A percentile compares a stretch with the other conserved stretches of the same genome.
Evolutionary conservation across 1,140 invertebrate genomes (phyloP).

Genomic region (Leptopilina clavipes): DNA sequence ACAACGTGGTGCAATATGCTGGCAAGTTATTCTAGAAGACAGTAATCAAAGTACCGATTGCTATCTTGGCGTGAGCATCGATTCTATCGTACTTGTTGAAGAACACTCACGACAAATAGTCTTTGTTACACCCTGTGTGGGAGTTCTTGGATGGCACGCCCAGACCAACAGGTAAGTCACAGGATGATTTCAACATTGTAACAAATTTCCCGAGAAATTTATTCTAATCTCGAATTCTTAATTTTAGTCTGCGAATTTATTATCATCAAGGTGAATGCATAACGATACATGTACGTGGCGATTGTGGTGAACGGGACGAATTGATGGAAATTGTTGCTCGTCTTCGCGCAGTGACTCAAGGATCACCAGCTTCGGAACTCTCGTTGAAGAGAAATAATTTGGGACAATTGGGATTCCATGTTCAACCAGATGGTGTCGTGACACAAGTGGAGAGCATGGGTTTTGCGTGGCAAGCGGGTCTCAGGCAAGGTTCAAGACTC

Average conservation of each 20-base stretch:
- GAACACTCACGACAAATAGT: slow-evolving; percentile 88
- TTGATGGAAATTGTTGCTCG: slow-evolving; percentile 85
- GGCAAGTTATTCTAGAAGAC: slow-evolving; percentile 85
- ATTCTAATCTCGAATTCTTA: no score
- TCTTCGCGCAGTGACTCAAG: slow-evolving; percentile 83
- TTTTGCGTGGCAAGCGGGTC: slow-evolving; percentile 90
- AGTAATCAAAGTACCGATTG: slow-evolving; percentile 84
- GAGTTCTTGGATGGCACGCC: slow-evolving; percentile 88
- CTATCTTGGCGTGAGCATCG: slow-evolving; percentile 90
- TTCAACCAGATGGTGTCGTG: slow-evolving; percentile 95
- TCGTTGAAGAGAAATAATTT: slow-evolving; percentile 85
- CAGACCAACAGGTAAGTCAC: slow-evolving; percentile 80
- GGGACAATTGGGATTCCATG: slow-evolving; percentile 95
- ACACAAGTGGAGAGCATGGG: slow-evolving; percentile 94
- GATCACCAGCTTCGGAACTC: slow-evolving; percentile 84
- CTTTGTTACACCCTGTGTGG: slow-evolving; percentile 89
- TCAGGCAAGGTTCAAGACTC: slow-evolving; percentile 90
- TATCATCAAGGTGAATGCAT: slow-evolving; percentile 91
- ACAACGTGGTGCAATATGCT: slow-evolving; percentile 85
- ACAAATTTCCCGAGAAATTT: no score
- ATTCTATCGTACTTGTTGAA: slow-evolving; percentile 91
- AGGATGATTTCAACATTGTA: no score
- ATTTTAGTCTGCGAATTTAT: slow-evolving; percentile 79
- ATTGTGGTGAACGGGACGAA: slow-evolving; percentile 83
- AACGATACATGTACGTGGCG: slow-evolving; percentile 81